A percentile compares a stretch with the other conserved stretches of the same genome.
Conservation (phyloP, 2,888 invertebrate genomes). For the Ariolimax columbianus region DNA sequence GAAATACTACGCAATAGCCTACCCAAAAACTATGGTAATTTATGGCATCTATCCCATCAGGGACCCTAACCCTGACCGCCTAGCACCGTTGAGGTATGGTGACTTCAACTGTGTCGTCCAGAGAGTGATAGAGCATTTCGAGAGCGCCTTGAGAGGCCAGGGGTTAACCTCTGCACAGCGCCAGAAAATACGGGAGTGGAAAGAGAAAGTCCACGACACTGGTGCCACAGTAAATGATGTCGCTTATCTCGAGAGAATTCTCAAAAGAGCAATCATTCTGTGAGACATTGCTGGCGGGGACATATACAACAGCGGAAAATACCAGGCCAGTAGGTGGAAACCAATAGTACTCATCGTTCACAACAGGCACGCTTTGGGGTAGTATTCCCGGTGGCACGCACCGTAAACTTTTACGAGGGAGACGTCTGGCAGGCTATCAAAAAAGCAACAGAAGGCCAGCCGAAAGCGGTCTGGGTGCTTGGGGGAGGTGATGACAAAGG, state of each 20-base stretch:
- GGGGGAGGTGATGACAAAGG: neutral
- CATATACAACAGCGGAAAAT: slow-evolving; percentile 8
- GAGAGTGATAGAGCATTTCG: slow-evolving; percentile 6
- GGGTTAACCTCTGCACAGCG: neutral
- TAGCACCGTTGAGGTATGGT: neutral
- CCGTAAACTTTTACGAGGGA: neutral
- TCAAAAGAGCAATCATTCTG: slow-evolving; percentile 16
- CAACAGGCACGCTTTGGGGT: neutral
- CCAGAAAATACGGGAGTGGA: slow-evolving; percentile 2
- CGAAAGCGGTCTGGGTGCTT: neutral
- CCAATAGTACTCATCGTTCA: neutral
- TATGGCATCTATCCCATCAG: slow-evolving; percentile 13
- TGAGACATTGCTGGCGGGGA: neutral
- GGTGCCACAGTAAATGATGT: slow-evolving; percentile 21
- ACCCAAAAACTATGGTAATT: neutral
- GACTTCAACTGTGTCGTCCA: slow-evolving; percentile 15
- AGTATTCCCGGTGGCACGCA: neutral
- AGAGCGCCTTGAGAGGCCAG: slow-evolving; percentile 13
- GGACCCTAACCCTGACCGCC: slow-evolving; percentile 7
- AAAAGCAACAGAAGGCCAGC: neutral
- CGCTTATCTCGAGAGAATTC: neutral
- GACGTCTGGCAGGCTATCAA: neutral
- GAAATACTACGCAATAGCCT: neutral
- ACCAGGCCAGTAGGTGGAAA: neutral
- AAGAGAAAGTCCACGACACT: neutral